phyloP scores from a whole-genome alignment of 2,888 invertebrate species.

The Himalopsyche japonica region DNA sequence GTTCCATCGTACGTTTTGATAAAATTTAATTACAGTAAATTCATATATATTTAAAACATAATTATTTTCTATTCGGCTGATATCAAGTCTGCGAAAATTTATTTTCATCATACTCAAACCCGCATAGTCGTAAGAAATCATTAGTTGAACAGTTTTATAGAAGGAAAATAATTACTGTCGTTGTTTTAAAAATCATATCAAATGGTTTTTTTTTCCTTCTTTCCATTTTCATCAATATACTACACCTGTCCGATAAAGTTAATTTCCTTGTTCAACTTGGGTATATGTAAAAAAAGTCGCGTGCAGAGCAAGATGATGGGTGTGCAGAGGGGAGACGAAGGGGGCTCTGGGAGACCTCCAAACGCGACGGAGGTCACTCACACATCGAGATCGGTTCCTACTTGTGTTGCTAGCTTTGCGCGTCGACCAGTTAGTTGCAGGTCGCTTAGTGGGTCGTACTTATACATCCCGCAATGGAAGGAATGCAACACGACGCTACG shows the following conservation, averaged over 20 bases:
- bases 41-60: too few relatives aligned
- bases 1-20: too few relatives aligned
- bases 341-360: slow-evolving; percentile 5
- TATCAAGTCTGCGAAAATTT: too few relatives aligned
- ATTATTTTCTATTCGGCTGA: too few relatives aligned
- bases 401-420: neutral
- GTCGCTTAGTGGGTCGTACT: neutral
- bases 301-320: neutral
- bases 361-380: neutral
- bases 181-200: neutral
- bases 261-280: neutral
- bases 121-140: too few relatives aligned
- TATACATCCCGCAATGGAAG: neutral
- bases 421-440: neutral
- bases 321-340: neutral
- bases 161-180: neutral
- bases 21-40: too few relatives aligned
- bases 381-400: neutral
- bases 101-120: too few relatives aligned
- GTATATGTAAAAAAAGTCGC: neutral
- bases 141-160: neutral
- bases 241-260: neutral
- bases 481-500: neutral
- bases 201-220: neutral
- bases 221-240: neutral